These are phyloP conservation scores for Exaiptasia diaphana DNA, from an alignment of 64 coral and sea anemone genomes.

Conservation along the genomic window DNA sequence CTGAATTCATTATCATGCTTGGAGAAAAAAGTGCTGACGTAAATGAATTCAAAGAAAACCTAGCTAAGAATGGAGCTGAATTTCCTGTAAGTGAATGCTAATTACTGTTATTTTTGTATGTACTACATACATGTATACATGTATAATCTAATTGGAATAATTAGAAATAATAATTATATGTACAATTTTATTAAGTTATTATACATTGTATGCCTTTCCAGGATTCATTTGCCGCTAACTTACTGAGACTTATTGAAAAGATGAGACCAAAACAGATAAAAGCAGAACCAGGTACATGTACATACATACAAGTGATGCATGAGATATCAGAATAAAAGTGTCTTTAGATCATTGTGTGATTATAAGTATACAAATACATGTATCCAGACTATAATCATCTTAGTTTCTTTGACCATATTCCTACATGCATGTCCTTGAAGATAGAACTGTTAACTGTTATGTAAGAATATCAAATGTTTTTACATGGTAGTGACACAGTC, in stretches of 20 bases:
- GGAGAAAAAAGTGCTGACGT: constrained; percentile 76
- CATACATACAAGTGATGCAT: background rate
- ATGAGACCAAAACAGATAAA: constrained; percentile 75
- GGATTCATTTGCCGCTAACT: constrained; percentile 89
- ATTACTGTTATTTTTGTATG: too few relatives aligned
- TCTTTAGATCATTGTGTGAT: too few relatives aligned
- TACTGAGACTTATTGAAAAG: constrained; percentile 90
- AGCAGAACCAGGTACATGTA: background rate
- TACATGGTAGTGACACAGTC: too few relatives aligned
- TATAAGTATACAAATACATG: too few relatives aligned
- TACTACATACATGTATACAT: too few relatives aligned
- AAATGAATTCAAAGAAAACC: constrained; percentile 70
- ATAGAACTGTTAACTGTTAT: too few relatives aligned
- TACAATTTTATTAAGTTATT: background rate
- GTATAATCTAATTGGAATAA: background rate
- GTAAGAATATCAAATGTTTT: too few relatives aligned
- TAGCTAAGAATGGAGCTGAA: constrained; percentile 96
- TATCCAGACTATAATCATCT: too few relatives aligned
- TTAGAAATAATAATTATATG: background rate
- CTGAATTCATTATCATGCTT: constrained; percentile 98
- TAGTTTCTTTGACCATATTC: too few relatives aligned
- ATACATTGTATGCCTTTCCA: background rate
- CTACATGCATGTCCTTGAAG: too few relatives aligned
- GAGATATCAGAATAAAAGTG: background rate
- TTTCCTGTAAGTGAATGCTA: constrained; percentile 84